Evolutionary conservation across 2,888 invertebrate species (phyloP).

Genomic region (Parnassius glacialis): DNA sequence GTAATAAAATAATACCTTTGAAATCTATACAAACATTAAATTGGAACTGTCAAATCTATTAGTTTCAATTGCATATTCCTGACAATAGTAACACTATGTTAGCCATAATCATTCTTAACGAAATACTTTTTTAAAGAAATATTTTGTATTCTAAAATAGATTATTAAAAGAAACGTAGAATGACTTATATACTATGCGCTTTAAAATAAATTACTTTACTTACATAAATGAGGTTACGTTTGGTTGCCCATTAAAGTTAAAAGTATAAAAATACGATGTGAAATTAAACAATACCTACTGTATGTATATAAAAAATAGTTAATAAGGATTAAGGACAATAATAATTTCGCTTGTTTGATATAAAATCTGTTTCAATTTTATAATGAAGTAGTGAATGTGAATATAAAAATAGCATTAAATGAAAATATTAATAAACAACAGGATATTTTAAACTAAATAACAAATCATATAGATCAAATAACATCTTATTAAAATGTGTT

Average conservation of each 20-base stretch:
- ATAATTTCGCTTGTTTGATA: slow-evolving; percentile 6
- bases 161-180: too few species aligned
- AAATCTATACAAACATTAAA: slow-evolving; percentile 40
- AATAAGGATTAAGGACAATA: background rate
- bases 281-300: slow-evolving; percentile 13
- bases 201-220: slow-evolving; percentile 12
- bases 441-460: too few species aligned
- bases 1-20: slow-evolving; percentile 63
- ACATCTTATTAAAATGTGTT: too few species aligned
- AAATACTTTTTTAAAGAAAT: slow-evolving; percentile 10
- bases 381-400: too few species aligned
- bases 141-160: background rate
- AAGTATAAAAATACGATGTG: slow-evolving; percentile 19
- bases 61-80: slow-evolving; percentile 31
- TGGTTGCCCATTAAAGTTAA: slow-evolving; percentile 15
- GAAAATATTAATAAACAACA: too few species aligned
- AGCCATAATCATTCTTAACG: slow-evolving; percentile 5
- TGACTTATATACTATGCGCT: background rate
- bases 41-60: slow-evolving; percentile 39
- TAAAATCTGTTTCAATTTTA: slow-evolving; percentile 5
- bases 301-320: too few species aligned
- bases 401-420: too few species aligned
- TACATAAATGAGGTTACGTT: slow-evolving; percentile 26
- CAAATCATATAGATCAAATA: too few species aligned
- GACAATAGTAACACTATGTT: slow-evolving; percentile 34